phyloP scores from a whole-genome alignment of 2,888 invertebrate genomes.

The Dicyrtoma fusca region DNA sequence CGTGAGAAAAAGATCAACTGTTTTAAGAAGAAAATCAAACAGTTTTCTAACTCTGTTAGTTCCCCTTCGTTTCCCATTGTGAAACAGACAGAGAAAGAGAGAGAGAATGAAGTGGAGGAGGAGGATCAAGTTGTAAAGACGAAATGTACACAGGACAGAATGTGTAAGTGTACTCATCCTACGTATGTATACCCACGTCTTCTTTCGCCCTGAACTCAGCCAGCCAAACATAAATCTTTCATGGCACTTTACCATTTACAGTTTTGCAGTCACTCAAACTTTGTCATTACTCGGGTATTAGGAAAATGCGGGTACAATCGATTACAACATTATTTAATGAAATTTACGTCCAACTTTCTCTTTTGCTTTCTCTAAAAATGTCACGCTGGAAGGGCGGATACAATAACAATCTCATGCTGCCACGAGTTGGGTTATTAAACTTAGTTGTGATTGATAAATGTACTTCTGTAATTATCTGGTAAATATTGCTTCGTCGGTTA shows the following conservation, averaged over 20 bases:
- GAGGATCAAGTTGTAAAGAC: slow-evolving; percentile 1
- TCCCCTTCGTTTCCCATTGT: slow-evolving; percentile 21
- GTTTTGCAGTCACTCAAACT: neutral
- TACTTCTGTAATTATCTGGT: too few species aligned
- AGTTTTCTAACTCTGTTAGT: slow-evolving; percentile 38
- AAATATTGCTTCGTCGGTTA: too few species aligned
- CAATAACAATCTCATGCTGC: too few species aligned
- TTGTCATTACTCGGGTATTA: slow-evolving; percentile 22
- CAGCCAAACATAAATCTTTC: neutral
- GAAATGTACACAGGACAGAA: slow-evolving; percentile 4
- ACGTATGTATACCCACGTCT: neutral
- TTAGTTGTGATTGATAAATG: too few species aligned
- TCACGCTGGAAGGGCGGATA: too few species aligned
- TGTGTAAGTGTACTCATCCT: neutral
- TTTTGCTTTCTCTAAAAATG: slow-evolving; percentile 4
- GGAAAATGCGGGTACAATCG: slow-evolving; percentile 24
- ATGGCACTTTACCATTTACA: slow-evolving; percentile 14
- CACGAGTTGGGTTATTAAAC: too few species aligned
- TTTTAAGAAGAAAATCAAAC: slow-evolving; percentile 50
- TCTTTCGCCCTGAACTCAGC: neutral
- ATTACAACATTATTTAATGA: slow-evolving; percentile 21
- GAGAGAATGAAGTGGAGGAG: neutral
- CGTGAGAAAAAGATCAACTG: slow-evolving; percentile 49
- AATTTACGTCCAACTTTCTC: slow-evolving; percentile 7
- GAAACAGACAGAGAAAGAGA: neutral